A percentile compares a stretch with the other conserved stretches of the same genome.
These are phyloP conservation scores for Macrophya alboannulata DNA, from an alignment of 2,888 invertebrate species.

Conservation along the genomic window DNA sequence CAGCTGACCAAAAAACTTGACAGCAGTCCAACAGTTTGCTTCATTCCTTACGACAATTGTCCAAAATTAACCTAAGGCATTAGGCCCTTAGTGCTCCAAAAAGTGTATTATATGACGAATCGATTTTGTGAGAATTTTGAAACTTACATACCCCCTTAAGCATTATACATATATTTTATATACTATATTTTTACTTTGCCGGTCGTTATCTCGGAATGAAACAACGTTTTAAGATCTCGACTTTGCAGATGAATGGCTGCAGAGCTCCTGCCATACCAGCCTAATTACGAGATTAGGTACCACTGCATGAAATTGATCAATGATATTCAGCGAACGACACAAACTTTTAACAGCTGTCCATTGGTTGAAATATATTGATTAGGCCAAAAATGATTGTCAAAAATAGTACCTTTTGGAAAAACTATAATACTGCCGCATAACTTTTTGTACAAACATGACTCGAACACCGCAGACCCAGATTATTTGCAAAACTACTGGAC, in stretches of 20 bases:
- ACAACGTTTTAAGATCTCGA: not conserved
- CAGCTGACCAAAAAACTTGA: too few species aligned
- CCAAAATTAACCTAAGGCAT: too few species aligned
- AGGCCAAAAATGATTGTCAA: not conserved
- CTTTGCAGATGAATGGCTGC: not conserved
- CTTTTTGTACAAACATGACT: not conserved
- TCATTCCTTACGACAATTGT: too few species aligned
- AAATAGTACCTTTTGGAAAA: not conserved
- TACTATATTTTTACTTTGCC: not conserved
- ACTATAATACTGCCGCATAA: not conserved
- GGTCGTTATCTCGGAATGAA: not conserved
- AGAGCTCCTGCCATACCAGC: not conserved
- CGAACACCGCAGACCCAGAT: not conserved
- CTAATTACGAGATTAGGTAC: not conserved
- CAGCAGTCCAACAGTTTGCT: too few species aligned
- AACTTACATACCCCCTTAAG: not conserved
- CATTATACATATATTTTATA: constrained; percentile 4
- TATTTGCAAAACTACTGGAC: not conserved
- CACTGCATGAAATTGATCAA: not conserved
- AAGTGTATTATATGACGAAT: too few species aligned
- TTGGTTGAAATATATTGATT: not conserved
- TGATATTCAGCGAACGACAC: not conserved
- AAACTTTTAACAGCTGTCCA: not conserved
- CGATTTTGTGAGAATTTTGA: too few species aligned
- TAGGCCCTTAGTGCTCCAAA: too few species aligned